Evolutionary conservation across 1,140 invertebrate species (phyloP).

Genomic region (Pentalonia nigronervosa): DNA sequence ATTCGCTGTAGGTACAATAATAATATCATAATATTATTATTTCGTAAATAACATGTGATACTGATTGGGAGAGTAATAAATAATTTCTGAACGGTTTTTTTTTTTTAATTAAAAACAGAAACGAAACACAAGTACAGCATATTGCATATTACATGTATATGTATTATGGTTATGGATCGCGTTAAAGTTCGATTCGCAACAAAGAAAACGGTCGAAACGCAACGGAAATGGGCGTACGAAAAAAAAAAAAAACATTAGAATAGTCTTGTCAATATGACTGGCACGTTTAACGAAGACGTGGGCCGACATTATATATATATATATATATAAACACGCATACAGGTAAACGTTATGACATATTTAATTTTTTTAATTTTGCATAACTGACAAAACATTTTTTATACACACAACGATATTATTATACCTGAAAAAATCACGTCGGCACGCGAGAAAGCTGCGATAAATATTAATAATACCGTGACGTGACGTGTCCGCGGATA

Average conservation of each 20-base stretch:
- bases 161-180: not conserved
- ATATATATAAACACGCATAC: not conserved
- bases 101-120: conserved; percentile 18
- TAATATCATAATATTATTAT: not conserved
- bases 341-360: not conserved
- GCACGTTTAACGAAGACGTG: conserved; percentile 35
- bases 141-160: not conserved
- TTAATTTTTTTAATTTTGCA: conserved; percentile 6
- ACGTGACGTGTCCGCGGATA: not conserved
- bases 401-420: not conserved
- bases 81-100: conserved; percentile 16
- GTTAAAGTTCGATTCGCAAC: not conserved
- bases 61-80: not conserved
- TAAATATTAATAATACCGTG: not conserved
- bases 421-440: not conserved
- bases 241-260: conserved; percentile 4
- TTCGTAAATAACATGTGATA: not conserved
- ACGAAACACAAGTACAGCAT: not conserved
- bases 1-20: not conserved
- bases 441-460: not conserved
- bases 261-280: conserved; percentile 38
- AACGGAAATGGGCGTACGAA: conserved; percentile 28
- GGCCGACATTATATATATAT: not conserved
- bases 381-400: conserved; percentile 24
- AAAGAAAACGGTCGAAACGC: not conserved